Evolutionary conservation across 2,888 invertebrate genomes (phyloP).

Genomic region (Xylophagus ater): DNA sequence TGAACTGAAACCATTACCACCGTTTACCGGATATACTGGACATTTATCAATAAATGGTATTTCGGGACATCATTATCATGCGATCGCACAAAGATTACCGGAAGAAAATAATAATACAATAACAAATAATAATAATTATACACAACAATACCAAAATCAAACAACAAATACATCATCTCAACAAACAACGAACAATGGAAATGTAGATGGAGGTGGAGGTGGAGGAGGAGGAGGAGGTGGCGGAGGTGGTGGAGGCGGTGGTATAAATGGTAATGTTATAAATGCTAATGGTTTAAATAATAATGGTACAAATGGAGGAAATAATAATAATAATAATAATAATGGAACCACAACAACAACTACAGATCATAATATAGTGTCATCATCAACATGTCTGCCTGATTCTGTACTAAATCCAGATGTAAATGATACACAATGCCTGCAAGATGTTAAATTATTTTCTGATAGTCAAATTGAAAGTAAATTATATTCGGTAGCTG

Average conservation of each 20-base stretch:
- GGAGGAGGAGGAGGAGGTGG: constrained; percentile 22
- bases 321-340: constrained; percentile 20
- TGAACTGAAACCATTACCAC: constrained; percentile 75
- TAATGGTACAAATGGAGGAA: too few species aligned
- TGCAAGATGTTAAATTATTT: constrained; percentile 51
- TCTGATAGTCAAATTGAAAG: constrained; percentile 43
- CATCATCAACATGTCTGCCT: constrained; percentile 58
- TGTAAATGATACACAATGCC: constrained; percentile 37
- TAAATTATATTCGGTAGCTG: constrained; percentile 43
- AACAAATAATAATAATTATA: constrained; percentile 56
- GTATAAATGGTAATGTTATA: too few species aligned
- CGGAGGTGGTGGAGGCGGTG: constrained; percentile 11
- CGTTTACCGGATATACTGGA: constrained; percentile 76
- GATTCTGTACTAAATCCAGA: constrained; percentile 46
- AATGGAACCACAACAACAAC: too few species aligned
- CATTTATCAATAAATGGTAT: constrained; percentile 80
- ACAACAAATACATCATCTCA: constrained; percentile 14
- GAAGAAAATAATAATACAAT: constrained; percentile 68
- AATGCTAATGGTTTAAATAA: too few species aligned
- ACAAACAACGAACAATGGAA: neutral
- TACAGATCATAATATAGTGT: constrained; percentile 60
- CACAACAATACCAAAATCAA: constrained; percentile 44
- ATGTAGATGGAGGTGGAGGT: constrained; percentile 18
- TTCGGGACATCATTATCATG: constrained; percentile 77
- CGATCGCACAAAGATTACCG: constrained; percentile 64